Conservation (phyloP, 1,140 invertebrate genomes). For the Protaetia brevitarsis region DNA sequence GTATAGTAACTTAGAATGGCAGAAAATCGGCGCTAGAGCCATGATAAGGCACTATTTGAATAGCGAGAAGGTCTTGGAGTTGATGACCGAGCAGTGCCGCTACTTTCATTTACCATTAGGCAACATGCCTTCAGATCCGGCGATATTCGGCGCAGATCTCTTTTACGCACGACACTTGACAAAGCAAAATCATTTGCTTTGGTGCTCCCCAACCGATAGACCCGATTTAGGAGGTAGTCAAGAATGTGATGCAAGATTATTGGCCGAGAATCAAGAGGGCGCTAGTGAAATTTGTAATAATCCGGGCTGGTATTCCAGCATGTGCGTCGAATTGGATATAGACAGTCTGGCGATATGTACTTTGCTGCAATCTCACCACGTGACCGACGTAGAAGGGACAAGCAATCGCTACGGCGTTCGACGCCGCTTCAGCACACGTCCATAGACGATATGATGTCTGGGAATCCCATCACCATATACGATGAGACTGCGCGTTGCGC, state of each 20-base stretch:
- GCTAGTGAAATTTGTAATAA: constrained; percentile 74
- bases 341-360: constrained; percentile 92
- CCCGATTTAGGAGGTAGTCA: constrained; percentile 97
- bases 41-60: constrained; percentile 88
- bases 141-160: constrained; percentile 87
- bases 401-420: constrained; percentile 63
- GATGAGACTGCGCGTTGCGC: constrained; percentile 91
- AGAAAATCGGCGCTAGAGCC: constrained; percentile 76
- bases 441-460: constrained; percentile 61
- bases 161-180: constrained; percentile 89
- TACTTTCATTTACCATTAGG: constrained; percentile 91
- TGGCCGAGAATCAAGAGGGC: constrained; percentile 86
- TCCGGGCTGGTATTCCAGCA: constrained; percentile 77
- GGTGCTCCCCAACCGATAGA: constrained; percentile 86
- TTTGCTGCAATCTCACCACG: constrained; percentile 79
- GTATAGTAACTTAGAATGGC: constrained; percentile 90
- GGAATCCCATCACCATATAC: constrained; percentile 66
- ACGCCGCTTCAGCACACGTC: constrained; percentile 61
- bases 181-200: constrained; percentile 91
- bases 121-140: constrained; percentile 82
- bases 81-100: constrained; percentile 84
- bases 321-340: constrained; percentile 87
- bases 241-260: constrained; percentile 87
- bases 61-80: constrained; percentile 64
- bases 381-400: constrained; percentile 81